Conservation (phyloP, 1,140 invertebrate species). For the Psix sp. region DNA sequence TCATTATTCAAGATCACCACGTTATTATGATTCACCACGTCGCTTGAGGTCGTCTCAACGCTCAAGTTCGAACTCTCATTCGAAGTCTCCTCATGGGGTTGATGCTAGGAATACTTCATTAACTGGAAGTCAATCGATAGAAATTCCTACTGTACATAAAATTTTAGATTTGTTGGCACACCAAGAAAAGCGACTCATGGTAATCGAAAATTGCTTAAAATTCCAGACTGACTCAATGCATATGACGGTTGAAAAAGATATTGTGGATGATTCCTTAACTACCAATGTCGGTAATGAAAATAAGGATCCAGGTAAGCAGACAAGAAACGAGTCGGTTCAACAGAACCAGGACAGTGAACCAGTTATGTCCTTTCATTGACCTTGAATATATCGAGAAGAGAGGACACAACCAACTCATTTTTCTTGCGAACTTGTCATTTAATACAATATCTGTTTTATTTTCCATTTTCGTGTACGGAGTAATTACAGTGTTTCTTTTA, state of each 20-base stretch:
- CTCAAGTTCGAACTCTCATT: no score
- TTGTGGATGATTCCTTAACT: not conserved
- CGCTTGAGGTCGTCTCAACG: no score
- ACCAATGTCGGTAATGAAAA: not conserved
- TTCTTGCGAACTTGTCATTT: not conserved
- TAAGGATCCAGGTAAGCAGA: not conserved
- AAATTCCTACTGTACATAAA: not conserved
- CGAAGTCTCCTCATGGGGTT: no score
- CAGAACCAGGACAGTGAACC: not conserved
- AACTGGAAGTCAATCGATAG: not conserved
- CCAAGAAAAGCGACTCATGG: not conserved
- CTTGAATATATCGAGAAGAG: not conserved
- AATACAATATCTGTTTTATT: not conserved
- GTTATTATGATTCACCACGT: no score
- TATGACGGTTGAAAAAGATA: not conserved
- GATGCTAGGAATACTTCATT: not conserved
- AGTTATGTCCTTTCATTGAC: not conserved
- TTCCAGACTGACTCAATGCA: not conserved
- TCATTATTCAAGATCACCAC: not conserved
- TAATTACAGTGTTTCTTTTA: not conserved
- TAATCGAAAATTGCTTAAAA: not conserved
- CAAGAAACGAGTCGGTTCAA: not conserved
- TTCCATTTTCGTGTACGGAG: not conserved
- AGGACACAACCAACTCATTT: conserved; percentile 1
- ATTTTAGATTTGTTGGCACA: not conserved